Base-by-base conservation (phyloP, 2,113 vertebrate genomes). In the Girardinichthys multiradiatus region DNA sequence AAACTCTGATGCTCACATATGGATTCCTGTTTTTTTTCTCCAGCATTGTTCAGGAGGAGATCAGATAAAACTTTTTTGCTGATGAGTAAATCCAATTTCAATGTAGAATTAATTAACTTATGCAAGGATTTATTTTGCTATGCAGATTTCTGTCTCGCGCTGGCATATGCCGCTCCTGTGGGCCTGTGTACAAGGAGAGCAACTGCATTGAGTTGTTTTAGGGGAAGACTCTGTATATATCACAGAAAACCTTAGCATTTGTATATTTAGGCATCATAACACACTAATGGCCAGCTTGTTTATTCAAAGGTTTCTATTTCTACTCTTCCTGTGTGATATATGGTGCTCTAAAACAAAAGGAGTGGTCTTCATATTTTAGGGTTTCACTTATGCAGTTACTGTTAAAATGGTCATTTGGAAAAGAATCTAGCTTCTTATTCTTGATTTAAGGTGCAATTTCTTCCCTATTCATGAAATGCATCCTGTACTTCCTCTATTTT, bases 81-180 rank as follows among this genome's bases (percentile, higher is more conserved):
- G 63, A 54, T 74, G 45, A 57, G 26, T 35, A 68, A 51, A 76
- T 64, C 14, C 39, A 12, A 66, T 70, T 37, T 61, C 76, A 76
- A 76, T 74, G 31, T 62, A 66, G 58, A 80, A 65, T 37, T 48
- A 29, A 80, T 19, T 39, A 29, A 80, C 15, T 39, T 1, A 19
- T 1, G 35, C 65, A 69, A 3, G n/a, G 45, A 71, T 85, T 80
- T 83, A 69, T 70, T 79, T 72, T 84, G 83, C 79, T 70, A 71
- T 76, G 77, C 70, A 66, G 51, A 66, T 65, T 74, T 64, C 60
- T 57, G 69, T 37, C 31, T 21, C 24, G 68, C 72, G 85, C 77
- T 65, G 66, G 70, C 63, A 45, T 11, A 76, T 75, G 54, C 77
- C 74, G 68, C 48, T 64, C 81, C 69, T 39, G 37, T 17, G 71